Evolutionary conservation across 1,140 invertebrate species (phyloP), one percentile per base, ranked within the genome.

Genomic region (Coelopa frigida): DNA sequence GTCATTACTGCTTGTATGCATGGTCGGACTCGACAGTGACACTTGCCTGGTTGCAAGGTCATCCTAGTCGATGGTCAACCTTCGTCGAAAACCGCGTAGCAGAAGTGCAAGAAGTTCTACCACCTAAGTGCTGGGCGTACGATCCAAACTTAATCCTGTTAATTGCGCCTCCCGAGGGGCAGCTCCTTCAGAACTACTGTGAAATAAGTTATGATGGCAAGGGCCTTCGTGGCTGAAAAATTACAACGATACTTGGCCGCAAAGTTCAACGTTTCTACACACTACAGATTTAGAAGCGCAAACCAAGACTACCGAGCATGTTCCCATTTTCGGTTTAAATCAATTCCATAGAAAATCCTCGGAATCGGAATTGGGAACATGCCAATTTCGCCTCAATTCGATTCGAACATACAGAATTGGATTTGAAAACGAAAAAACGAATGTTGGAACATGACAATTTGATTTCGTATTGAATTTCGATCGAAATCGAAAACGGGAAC

Each of bases 21-120:
- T 70, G 66, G 58, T 56, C 56, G 0, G 66, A 69, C 46, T 70
- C 61, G 0, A 49, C 54, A 3, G 58, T 69, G 3, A 51, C 51
- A 12, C 45, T 68, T 7, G 32, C 48, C 14, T 70, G 69, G 61
- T 32, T 68, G 1, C 45, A 55, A 29, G 33, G 49, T 5, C 17
- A 40, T 4, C 44, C 54, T 1, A 20, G 41, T 38, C 22, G 38
- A 5, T 41, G 58, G 27, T 51, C 60, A 40, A 41, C 55, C 4
- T 62, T 53, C 26, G 52, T 70, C 0, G 40, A 55, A 0, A 65
- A 71, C 49, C 29, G 68, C 18, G 53, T 71, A 1, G 20, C 43
- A 0, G 52, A 69, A 27, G 70, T 72, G 21, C 42, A 57, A 33
- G 48, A 59, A 12, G 27, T 15, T 14, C 22, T 24, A 40, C 2